These are phyloP conservation scores for Alloplasta piceator DNA, from an alignment of 2,888 invertebrate genomes.

Conservation along the genomic window DNA sequence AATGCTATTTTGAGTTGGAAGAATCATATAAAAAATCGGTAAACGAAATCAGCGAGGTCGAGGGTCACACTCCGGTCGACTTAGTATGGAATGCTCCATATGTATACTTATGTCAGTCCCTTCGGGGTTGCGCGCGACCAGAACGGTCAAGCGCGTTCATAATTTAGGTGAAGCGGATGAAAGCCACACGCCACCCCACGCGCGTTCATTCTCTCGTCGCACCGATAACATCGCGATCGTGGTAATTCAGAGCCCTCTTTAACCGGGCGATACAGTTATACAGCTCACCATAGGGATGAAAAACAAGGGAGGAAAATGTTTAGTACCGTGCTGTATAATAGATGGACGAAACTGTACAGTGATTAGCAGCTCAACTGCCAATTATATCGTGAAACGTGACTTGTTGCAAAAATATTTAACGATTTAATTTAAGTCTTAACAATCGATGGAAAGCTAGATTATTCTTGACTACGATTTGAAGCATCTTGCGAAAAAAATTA, in stretches of 20 bases:
- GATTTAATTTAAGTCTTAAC: too few species aligned
- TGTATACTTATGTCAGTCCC: conserved; percentile 6
- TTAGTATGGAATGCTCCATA: too few species aligned
- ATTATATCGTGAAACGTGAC: too few species aligned
- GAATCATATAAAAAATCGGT: too few species aligned
- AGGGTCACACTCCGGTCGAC: too few species aligned
- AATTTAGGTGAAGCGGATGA: conserved; percentile 52
- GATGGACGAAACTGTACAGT: background rate
- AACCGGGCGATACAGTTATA: conserved; percentile 6
- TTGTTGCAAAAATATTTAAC: too few species aligned
- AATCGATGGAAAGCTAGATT: too few species aligned
- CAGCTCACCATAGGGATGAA: conserved; percentile 15
- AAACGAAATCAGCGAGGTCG: too few species aligned
- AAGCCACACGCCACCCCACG: conserved; percentile 31
- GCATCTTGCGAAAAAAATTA: too few species aligned
- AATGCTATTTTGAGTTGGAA: too few species aligned
- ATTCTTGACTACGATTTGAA: too few species aligned
- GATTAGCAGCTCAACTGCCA: background rate
- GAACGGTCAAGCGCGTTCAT: conserved; percentile 43
- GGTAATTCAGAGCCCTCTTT: conserved; percentile 7
- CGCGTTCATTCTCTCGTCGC: conserved; percentile 22
- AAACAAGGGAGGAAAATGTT: conserved; percentile 19
- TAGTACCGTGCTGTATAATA: conserved; percentile 1
- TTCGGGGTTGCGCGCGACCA: conserved; percentile 21
- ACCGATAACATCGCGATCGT: conserved; percentile 62